Conservation (phyloP, 2,888 invertebrate species). For the Philopedon plagiatum region DNA sequence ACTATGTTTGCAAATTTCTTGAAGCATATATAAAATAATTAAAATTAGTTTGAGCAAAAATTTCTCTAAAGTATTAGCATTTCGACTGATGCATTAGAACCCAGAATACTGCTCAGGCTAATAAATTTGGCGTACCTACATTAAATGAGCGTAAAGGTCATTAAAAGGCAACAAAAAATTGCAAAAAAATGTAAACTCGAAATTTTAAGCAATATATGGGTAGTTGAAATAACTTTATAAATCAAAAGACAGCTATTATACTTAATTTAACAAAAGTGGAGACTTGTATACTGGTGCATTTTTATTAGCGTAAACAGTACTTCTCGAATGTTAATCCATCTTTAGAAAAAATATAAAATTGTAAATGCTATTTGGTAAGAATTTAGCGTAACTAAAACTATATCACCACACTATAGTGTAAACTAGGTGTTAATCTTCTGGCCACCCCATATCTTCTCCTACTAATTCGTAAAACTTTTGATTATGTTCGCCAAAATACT, state of each 20-base stretch:
- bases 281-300: too few relatives aligned
- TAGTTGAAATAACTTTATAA: too few relatives aligned
- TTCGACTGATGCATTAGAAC: neutral
- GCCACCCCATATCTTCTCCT: conserved; percentile 95
- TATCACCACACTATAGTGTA: conserved; percentile 5
- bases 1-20: neutral
- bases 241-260: too few relatives aligned
- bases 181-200: too few relatives aligned
- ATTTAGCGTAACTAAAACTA: neutral
- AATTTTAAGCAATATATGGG: too few relatives aligned
- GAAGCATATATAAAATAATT: conserved; percentile 2
- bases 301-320: neutral
- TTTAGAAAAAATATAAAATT: neutral
- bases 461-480: conserved; percentile 92
- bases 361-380: neutral
- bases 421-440: conserved; percentile 78
- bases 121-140: too few relatives aligned
- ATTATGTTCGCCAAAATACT: conserved; percentile 93
- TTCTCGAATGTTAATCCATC: neutral
- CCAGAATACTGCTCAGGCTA: neutral
- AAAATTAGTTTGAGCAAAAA: conserved; percentile 31
- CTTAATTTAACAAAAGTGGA: too few relatives aligned
- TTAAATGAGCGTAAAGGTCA: too few relatives aligned
- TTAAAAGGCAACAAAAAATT: too few relatives aligned
- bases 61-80: conserved; percentile 5